Base-by-base conservation (phyloP, 2,113 vertebrate species). In the Elaphurus davidianus region DNA sequence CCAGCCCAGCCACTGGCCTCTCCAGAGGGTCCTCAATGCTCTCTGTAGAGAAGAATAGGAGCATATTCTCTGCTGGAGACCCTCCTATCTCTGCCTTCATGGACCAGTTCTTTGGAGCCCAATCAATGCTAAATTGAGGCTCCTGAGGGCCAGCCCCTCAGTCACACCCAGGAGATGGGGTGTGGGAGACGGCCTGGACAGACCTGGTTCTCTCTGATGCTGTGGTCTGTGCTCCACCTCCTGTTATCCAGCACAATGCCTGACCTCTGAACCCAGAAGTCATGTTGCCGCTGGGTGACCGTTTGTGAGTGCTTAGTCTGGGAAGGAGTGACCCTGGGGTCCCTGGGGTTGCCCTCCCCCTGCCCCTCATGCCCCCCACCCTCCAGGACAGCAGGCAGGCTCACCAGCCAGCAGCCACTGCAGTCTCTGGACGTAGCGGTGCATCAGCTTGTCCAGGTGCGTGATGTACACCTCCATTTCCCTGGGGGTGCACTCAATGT, bases 371-470 rank as follows among this genome's bases (percentile, higher is more conserved):
- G 13, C 15, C 50, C 28, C 4, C 43, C 0, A 0, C 19, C 27
- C 67, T 19, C n/a, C 30, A 13, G 25, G 33, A 30, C 10, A 10
- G 81, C 9, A 0, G 60, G 11, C 88, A 74, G 74, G 0, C 93
- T 97, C 97, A 99, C 99, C 99, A 33, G 99, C 99, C 28, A 99
- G 98, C 76, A 99, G 99, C 99, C 99, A 99, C 91, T 99, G 99
- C 92, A 99, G 87, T 82, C 99, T 99, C 43, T 94, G 97, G 30
- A 98, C 0, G 0, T 99, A 99, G 23, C 99, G 71, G 36, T 43
- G 96, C 27, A 98, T 40, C 33, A 99, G 94, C 81, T 95, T 98
- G 97, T 99, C 97, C 47, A 99, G 62, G 23, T 98, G 95, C 0
- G 71, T 83, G 55, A 98, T 98, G 97, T 99, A 99, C 0, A 23